phyloP scores from a whole-genome alignment of 2,113 vertebrate genomes.

The Hippoglossus stenolepis region DNA sequence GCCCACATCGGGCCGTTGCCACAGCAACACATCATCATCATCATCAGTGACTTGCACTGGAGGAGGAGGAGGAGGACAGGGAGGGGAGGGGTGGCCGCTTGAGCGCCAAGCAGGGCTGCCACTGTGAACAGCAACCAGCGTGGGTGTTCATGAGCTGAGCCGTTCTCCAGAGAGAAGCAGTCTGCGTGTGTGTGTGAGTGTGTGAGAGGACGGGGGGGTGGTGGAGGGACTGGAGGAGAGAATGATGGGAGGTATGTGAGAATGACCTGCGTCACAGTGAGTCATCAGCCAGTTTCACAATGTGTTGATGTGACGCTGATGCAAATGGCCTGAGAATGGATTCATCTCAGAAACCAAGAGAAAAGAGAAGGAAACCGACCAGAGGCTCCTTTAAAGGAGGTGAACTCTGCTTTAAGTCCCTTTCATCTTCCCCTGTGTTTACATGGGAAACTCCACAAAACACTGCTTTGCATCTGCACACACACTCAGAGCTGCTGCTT shows the following conservation, averaged over 20 bases:
- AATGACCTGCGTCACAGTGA: conserved; percentile 81
- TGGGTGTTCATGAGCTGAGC: conserved; percentile 76
- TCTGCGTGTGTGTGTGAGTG: conserved; percentile 45
- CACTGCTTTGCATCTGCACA: not conserved
- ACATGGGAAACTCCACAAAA: not conserved
- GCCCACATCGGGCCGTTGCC: conserved; percentile 78
- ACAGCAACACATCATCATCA: conserved; percentile 77
- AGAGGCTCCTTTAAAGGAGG: no score
- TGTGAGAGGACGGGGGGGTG: conserved; percentile 27
- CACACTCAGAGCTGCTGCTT: not conserved
- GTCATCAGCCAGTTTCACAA: conserved; percentile 85
- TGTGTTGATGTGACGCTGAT: conserved; percentile 81
- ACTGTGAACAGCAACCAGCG: conserved; percentile 61
- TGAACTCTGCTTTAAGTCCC: not conserved
- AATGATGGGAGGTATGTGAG: conserved; percentile 67
- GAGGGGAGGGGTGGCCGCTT: conserved; percentile 46
- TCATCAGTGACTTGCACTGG: conserved; percentile 72
- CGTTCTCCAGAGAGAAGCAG: conserved; percentile 72
- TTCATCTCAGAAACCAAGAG: conserved; percentile 37
- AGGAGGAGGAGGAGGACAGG: conserved; percentile 65
- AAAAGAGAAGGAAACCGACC: not conserved
- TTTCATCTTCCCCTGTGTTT: not conserved
- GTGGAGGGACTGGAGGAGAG: conserved; percentile 38
- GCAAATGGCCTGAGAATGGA: conserved; percentile 63
- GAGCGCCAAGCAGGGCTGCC: conserved; percentile 62